A percentile compares a stretch with the other conserved stretches of the same genome.
These are phyloP conservation scores for Podotricha telesiphe DNA, from an alignment of 2,888 invertebrate species.

Conservation along the genomic window DNA sequence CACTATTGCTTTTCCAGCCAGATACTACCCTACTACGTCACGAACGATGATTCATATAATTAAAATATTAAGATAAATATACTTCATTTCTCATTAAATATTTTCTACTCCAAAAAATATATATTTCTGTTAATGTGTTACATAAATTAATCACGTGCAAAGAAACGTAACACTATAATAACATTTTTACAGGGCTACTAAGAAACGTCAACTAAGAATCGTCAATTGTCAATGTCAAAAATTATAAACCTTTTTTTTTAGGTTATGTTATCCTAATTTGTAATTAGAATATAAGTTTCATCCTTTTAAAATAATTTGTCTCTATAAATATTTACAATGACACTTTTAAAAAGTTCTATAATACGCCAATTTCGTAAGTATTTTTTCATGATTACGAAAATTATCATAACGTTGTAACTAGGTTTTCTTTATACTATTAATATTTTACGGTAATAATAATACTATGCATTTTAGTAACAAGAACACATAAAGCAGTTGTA, in stretches of 20 bases:
- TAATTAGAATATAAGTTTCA: background rate
- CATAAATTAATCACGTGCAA: too few relatives aligned
- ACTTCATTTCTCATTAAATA: too few relatives aligned
- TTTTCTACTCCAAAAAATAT: too few relatives aligned
- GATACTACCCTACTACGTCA: too few relatives aligned
- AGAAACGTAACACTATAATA: too few relatives aligned
- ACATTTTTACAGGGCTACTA: too few relatives aligned
- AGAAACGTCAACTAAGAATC: background rate
- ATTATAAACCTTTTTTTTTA: background rate
- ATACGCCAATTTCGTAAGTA: conserved; percentile 37
- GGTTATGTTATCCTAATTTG: conserved; percentile 27
- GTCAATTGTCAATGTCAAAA: conserved; percentile 6
- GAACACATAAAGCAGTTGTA: conserved; percentile 51
- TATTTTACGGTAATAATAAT: background rate
- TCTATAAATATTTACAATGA: conserved; percentile 23
- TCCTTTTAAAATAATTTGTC: background rate
- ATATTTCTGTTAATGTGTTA: too few relatives aligned
- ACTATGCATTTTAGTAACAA: conserved; percentile 56
- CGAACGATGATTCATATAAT: too few relatives aligned
- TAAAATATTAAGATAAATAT: too few relatives aligned
- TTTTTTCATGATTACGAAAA: background rate
- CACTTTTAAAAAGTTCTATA: conserved; percentile 32
- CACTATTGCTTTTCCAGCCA: too few relatives aligned
- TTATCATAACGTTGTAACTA: background rate
- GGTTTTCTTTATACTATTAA: background rate